Evolutionary conservation across 2,797 vertebrate genomes (phyloP).

Genomic region (Catharus ustulatus): DNA sequence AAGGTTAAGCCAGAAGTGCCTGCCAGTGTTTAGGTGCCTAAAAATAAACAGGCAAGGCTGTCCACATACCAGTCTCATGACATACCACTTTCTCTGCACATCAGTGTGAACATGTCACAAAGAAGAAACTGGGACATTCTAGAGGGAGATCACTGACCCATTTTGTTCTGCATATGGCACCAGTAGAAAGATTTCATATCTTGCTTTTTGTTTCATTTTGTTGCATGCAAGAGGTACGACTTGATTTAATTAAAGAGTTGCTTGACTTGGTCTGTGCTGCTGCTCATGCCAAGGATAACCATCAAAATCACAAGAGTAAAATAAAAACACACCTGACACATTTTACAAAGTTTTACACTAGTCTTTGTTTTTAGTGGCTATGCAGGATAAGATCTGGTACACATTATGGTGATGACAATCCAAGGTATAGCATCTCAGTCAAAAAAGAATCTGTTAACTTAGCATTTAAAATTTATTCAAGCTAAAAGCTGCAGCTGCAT

Average conservation of each 20-base stretch:
- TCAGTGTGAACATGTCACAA: not conserved
- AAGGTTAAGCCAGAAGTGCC: conserved; percentile 65
- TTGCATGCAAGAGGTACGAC: not conserved
- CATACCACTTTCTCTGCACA: conserved; percentile 29
- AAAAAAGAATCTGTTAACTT: not conserved
- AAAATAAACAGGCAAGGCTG: conserved; percentile 58
- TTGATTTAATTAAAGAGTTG: not conserved
- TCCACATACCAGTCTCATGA: conserved; percentile 47
- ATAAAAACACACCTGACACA: not conserved
- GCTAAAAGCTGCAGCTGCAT: not conserved
- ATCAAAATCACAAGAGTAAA: not conserved
- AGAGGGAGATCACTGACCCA: not conserved
- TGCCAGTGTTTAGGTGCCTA: conserved; percentile 50
- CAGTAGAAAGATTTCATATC: not conserved
- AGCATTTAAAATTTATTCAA: not conserved
- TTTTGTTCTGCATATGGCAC: not conserved
- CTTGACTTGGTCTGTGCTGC: not conserved
- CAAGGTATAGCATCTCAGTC: not conserved
- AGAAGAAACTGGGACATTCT: not conserved
- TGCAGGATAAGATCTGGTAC: not conserved
- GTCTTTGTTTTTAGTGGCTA: not conserved
- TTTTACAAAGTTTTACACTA: not conserved
- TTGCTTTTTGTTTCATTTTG: not conserved
- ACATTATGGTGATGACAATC: not conserved
- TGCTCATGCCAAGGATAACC: not conserved